phyloP scores from a whole-genome alignment of 2,113 vertebrate species.

The Psilopsiagon aymara region DNA sequence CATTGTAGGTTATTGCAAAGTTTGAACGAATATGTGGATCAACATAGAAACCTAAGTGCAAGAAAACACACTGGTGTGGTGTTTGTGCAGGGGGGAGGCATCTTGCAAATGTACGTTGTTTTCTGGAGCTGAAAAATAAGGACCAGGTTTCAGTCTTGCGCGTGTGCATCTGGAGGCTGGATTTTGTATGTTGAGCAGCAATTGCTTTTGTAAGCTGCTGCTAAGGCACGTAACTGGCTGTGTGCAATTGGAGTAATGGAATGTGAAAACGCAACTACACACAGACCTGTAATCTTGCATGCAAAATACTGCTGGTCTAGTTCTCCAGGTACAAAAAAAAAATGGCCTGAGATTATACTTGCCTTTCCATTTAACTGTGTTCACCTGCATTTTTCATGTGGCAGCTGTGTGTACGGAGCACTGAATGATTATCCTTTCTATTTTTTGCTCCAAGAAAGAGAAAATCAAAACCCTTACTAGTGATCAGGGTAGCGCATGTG shows the following conservation, averaged over 20 bases:
- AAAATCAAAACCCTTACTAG: slow-evolving; percentile 25
- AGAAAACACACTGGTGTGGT: neutral
- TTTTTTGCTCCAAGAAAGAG: slow-evolving; percentile 25
- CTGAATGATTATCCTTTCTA: slow-evolving; percentile 3
- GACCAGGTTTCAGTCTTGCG: slow-evolving; percentile 2
- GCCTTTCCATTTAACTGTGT: neutral
- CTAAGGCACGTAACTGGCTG: slow-evolving; percentile 58
- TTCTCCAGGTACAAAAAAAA: slow-evolving; percentile 59
- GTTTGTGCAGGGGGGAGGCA: slow-evolving; percentile 42
- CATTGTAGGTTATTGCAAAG: slow-evolving; percentile 27
- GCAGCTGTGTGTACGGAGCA: neutral
- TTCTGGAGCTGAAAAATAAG: slow-evolving; percentile 58
- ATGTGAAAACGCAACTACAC: slow-evolving; percentile 52
- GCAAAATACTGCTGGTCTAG: slow-evolving; percentile 32
- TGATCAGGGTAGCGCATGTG: neutral
- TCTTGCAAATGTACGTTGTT: neutral
- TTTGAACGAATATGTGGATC: slow-evolving; percentile 42
- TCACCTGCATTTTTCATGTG: slow-evolving; percentile 37
- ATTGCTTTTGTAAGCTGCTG: slow-evolving; percentile 64
- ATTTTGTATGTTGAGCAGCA: slow-evolving; percentile 61
- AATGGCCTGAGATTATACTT: slow-evolving; percentile 7
- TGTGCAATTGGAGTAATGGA: slow-evolving; percentile 63
- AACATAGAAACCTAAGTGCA: neutral
- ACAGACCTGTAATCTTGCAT: slow-evolving; percentile 53
- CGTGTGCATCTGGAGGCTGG: slow-evolving; percentile 36